Evolutionary conservation across 2,888 invertebrate genomes (phyloP), one percentile per base, ranked within the genome.

Genomic region (Drosophila bunnanda): DNA sequence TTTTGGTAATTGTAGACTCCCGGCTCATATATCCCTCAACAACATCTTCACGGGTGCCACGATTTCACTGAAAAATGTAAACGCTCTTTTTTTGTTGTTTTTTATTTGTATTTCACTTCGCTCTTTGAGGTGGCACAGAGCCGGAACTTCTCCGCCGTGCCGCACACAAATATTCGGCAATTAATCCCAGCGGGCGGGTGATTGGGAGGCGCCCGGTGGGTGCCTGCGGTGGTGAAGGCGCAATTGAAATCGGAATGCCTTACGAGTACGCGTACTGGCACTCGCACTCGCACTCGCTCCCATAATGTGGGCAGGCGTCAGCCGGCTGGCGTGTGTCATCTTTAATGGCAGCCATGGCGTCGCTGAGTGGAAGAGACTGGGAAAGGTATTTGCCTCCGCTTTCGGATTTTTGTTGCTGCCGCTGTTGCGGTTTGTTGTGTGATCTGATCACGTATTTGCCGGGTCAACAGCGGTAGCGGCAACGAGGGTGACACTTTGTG

Each of bases 271-370:
- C 52, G 71, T 82, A 46, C 44, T 25, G 8, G 25, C 43, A 43
- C 25, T 10, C 17, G 39, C 41, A 39, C 41, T 25, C 28, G 46
- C 28, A 28, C 48, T 48, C 30, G 67, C 41, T 12, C 68, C 50
- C 58, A 65, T 82, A 87, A 87, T 88, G 70, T 88, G 74, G 71
- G 65, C 88, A 88, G 83, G 83, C 88, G 88, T 85, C 83, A 82
- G 77, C 68, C 72, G 86, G 83, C 83, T 88, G 85, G 80, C 88
- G 75, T 84, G 88, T 84, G 88, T 71, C 64, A 75, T 57, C 69
- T 68, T 85, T 88, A 85, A 85, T 88, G 83, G 77, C 80, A 56
- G 74, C 73, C 70, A 61, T 85, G 83, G 82, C 83, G 86, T 80
- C 76, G 36, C 25, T 17, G 32, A 44, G 32, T 41, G 36, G 8